A percentile compares a stretch with the other conserved stretches of the same genome.
Conservation (phyloP, 2,888 invertebrate species). For the Daptonema setosum region DNA sequence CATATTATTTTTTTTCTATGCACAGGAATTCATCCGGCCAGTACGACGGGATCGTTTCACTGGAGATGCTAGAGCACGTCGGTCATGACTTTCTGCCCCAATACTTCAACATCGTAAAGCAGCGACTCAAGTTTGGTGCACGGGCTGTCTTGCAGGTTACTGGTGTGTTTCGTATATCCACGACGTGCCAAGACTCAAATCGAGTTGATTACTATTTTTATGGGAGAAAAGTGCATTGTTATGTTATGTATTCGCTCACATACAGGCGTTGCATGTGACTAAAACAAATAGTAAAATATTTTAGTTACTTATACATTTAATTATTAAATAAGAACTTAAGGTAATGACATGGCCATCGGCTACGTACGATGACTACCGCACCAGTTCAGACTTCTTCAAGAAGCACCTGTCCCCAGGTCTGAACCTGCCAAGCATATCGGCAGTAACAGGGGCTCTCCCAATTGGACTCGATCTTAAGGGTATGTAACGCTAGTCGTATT, state of each 20-base stretch:
- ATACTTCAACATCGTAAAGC: neutral
- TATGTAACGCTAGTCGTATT: neutral
- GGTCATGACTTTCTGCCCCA: neutral
- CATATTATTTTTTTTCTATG: no score
- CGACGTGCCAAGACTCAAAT: no score
- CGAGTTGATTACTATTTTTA: no score
- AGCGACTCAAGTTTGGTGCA: neutral
- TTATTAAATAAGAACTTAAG: no score
- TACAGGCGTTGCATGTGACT: no score
- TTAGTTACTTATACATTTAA: no score
- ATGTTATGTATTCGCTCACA: no score
- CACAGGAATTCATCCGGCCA: neutral
- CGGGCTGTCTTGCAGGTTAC: neutral
- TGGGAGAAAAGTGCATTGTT: no score
- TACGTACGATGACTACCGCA: neutral
- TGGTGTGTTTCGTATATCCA: neutral
- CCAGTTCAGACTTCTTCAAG: neutral
- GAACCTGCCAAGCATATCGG: neutral
- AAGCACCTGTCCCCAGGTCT: slow-evolving; percentile 1
- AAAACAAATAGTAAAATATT: no score
- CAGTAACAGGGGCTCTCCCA: neutral
- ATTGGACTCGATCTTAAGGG: no score
- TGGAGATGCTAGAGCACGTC: slow-evolving; percentile 1
- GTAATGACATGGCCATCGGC: neutral
- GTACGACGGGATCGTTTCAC: neutral